These are phyloP conservation scores for Brenthis ino DNA, from an alignment of 2,888 invertebrate species.

Conservation along the genomic window DNA sequence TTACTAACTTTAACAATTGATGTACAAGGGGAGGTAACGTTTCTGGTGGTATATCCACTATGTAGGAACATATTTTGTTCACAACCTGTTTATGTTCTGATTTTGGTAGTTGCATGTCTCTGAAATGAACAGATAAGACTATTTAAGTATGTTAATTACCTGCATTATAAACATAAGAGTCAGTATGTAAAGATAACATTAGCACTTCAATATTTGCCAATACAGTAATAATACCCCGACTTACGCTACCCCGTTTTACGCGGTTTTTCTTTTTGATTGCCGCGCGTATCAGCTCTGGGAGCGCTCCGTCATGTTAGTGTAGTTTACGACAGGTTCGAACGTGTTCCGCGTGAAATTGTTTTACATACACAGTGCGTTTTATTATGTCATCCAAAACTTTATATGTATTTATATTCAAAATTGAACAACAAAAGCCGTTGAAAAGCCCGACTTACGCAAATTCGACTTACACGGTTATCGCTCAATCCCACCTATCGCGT, in stretches of 20 bases:
- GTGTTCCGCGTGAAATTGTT: slow-evolving; percentile 18
- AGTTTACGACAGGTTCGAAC: slow-evolving; percentile 2
- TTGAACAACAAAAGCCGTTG: neutral
- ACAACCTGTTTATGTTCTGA: slow-evolving; percentile 84
- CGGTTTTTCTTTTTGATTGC: slow-evolving; percentile 9
- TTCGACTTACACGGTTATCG: neutral
- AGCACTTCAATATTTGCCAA: too few species aligned
- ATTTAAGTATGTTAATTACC: neutral
- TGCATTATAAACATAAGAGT: neutral
- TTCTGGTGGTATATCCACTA: slow-evolving; percentile 82
- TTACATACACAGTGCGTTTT: slow-evolving; percentile 15
- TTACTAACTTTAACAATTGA: slow-evolving; percentile 82
- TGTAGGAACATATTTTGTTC: slow-evolving; percentile 82
- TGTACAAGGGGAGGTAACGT: slow-evolving; percentile 86
- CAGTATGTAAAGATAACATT: too few species aligned
- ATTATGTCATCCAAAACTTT: neutral
- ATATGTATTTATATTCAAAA: neutral
- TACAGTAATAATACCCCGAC: slow-evolving; percentile 1
- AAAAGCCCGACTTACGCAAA: neutral
- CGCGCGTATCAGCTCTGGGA: neutral
- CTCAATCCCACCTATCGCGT: neutral
- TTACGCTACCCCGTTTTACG: slow-evolving; percentile 16
- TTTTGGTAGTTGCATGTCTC: slow-evolving; percentile 82
- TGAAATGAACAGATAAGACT: slow-evolving; percentile 50
- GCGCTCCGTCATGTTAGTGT: neutral